Base-by-base conservation (phyloP, 2,797 vertebrate species). In the Gallirallus australis region DNA sequence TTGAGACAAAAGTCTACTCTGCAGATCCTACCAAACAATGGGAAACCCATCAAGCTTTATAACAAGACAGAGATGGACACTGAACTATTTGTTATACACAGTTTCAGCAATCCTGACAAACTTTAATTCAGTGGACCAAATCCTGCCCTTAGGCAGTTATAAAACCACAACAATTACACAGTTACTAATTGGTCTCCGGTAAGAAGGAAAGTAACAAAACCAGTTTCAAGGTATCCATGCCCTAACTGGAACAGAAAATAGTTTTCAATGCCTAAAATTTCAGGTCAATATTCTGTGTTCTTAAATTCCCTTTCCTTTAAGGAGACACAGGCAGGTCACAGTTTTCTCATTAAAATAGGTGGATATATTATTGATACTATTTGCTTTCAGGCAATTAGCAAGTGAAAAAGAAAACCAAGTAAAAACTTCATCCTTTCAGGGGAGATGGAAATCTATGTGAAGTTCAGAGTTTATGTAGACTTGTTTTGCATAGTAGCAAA, bases 171-270 rank as follows among this genome's bases (percentile, higher is more conserved):
- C 5, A 83, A 15, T 18, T 18, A 8, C 12, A 27, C 1, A 30
- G 17, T 47, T 57, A 7, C 16, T 14, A 6, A 24, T 45, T 15
- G 25, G 31, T 8, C 28, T 52, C 2, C 0, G 42, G 4, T 5
- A 47, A 17, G 19, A n/a, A 35, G 18, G 12, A 14, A 72, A 80
- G 15, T 13, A 61, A 33, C 25, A 54, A 72, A 79, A 33, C 4
- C 24, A 52, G 9, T 18, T 79, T 31, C 42, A 17, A 17, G 6
- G 3, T 5, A n/a, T 2, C 12, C 19, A 0, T 1, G 3, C 39
- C 79, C 35, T 50, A 68, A 3, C 4, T 30, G 20, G 20, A 42
- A 28, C 12, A 45, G 9, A 37, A 82, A 65, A 59, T 15, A 9
- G 5, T 30, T 73, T 47, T 33, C 59, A 66, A 1, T 2, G 15